Percentiles rank a stretch among this genome's conserved stretches.
Evolutionary conservation across 37 sponge, comb jelly and placozoan species (phyloP).

Genomic region (Aphrocallistes beatrix): DNA sequence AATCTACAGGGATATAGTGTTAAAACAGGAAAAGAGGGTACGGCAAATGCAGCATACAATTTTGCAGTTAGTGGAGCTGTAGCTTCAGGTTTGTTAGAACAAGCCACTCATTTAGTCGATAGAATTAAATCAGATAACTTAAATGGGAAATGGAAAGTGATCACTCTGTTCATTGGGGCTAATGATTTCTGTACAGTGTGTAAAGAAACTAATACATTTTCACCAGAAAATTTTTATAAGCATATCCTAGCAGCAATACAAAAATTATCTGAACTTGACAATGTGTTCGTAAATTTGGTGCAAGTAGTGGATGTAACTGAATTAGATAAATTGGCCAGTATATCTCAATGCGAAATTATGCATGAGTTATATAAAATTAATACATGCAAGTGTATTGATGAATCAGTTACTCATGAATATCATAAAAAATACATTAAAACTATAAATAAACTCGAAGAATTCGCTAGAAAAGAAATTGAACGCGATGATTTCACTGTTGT

Average conservation of each 20-base stretch:
- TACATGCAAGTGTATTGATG: background rate
- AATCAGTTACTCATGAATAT: background rate
- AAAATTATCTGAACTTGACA: constrained; percentile 21
- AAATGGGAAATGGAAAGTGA: constrained; percentile 44
- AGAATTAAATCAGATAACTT: background rate
- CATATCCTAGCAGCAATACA: background rate
- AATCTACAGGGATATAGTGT: constrained; percentile 32
- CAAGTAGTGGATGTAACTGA: constrained; percentile 25
- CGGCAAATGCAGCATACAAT: constrained; percentile 20
- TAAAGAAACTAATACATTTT: constrained; percentile 19
- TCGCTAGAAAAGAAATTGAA: constrained; percentile 15
- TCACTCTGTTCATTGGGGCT: constrained; percentile 59
- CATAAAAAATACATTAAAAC: background rate
- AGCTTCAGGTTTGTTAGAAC: constrained; percentile 1
- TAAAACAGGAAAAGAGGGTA: constrained; percentile 1
- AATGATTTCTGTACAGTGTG: constrained; percentile 52
- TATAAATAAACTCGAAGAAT: background rate
- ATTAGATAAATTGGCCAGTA: background rate
- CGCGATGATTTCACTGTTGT: constrained; percentile 52
- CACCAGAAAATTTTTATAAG: background rate
- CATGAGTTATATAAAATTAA: background rate
- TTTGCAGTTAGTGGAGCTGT: constrained; percentile 40
- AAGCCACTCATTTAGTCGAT: background rate
- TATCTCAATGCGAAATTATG: background rate
- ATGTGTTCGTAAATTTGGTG: constrained; percentile 29